Base-by-base conservation (phyloP, 2,888 invertebrate genomes). In the Caenorhabditis zanzibari region DNA sequence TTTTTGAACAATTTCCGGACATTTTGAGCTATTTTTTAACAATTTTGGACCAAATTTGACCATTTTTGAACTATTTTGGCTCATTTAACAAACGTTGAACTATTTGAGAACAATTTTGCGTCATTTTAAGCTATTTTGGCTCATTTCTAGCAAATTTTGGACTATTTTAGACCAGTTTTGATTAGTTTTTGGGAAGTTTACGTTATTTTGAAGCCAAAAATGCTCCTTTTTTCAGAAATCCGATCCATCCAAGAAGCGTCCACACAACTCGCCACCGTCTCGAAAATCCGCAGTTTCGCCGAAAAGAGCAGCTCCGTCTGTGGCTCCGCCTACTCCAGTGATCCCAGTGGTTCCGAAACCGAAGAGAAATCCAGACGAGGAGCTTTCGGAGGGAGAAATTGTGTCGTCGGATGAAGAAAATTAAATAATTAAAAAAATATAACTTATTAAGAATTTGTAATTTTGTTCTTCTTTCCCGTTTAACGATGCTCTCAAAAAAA, bases 351-450 rank as follows among this genome's bases (percentile, higher is more conserved):
- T 22, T 44, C 85, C 88, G 12, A 90, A 91, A 66, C 83, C 82
- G 12, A 80, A 89, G 68, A 74, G 90, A 76, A 66, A 89, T 77
- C 86, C 88, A 59, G 90, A 90, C 47, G 90, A 89, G 58, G 92
- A 92, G 47, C 69, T 92, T 6, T 90, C 90, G 3, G 92, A 92
- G 12, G 92, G 92, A 74, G 92, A 92, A 69, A 92, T 92, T 64
- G 68, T 92, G 44, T 89, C 88, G 26, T 87, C 89, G 9, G 92
- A 91, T 44, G 91, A 91, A 38, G 86, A 86, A 47, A 47, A n/a
- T 6, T 4, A 16, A 32, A 58, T 2, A 58, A 6, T 26, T 2
- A 44, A 28, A n/a, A 24, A 69, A 22, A 56, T 24, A 56, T 54
- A 69, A 61, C 9, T 2, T 38, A 41, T 35, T 3, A 24, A 10